Evolutionary conservation across 2,113 vertebrate genomes (phyloP), one percentile per base, ranked within the genome.

Genomic region (Notechis scutatus): DNA sequence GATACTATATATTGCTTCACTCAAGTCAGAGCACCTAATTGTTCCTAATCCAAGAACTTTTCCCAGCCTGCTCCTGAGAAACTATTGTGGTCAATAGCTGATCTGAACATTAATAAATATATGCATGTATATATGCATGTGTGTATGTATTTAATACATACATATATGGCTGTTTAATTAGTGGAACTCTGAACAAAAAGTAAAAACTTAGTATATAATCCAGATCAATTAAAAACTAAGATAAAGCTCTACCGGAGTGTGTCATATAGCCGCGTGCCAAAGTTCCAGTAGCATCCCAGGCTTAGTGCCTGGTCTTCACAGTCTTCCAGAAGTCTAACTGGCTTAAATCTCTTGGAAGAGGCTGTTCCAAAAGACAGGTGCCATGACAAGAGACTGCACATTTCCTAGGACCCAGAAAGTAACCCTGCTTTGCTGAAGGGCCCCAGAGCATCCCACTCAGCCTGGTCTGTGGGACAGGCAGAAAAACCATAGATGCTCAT

Each of bases 31-130:
- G 34, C 18, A 81, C 20, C 6, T 88, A 88, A 55, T n/a, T 88
- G 29, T 29, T 88, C 26, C 3, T 52, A 54, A 56, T 88, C 87
- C 39, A 34, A 88, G 5, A 88, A 88, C 39, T 85, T 11, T 8
- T 14, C 55, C 23, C 74, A 94, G 20, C 24, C 29, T 93, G 34
- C 74, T 81, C 18, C 34, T 94, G n/a, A 23, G 85, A 50, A 92
- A 54, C 14, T 90, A 91, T 50, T 81, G 81, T 56, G 0, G 1
- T 21, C 56, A 20, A 91, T 92, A 94, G 56, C 59, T 93, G 86
- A 69, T 29, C 93, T 23, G 64, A 12, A 90, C 15, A 24, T 55
- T 39, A 45, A 50, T 50, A 24, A 61, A 50, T 42, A 20, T 86
- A 20, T 45, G 54, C 10, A 34, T 11, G 61, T 64, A 14, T n/a